Base-by-base conservation (phyloP, 2,888 invertebrate genomes). In the Troglohyphantes excavatus region DNA sequence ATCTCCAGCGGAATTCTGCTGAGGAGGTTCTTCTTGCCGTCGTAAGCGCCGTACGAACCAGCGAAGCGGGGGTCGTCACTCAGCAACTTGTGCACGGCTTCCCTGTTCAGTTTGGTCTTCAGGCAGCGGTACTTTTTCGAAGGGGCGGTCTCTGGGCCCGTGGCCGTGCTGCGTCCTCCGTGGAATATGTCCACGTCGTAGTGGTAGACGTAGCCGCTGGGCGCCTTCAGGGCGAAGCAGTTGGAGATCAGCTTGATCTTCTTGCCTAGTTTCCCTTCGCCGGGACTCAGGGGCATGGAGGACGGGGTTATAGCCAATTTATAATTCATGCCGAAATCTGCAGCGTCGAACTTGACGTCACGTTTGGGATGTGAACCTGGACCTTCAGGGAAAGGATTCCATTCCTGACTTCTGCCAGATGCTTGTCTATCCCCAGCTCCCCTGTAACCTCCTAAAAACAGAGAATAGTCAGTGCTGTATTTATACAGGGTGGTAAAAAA, bases 11-110 rank as follows among this genome's bases (percentile, higher is more conserved):
- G 93, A 59, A 94, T 94, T 63, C 94, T 91, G 73, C 94, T 94
- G 93, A 95, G 95, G 90, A 95, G 93, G 92, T 95, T 95, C 91
- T 94, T 94, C 85, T 94, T 93, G 27, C 95, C 95, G 92, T 95
- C 95, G 92, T 94, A 95, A 26, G 95, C 95, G 2, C 94, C 94
- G 68, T 93, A 93, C 46, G 93, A 93, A 82, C 92, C 92, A 92
- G 93, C 94, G 70, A 94, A 93, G 84, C 93, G 93, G 46, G 92
- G 92, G 91, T 94, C 93, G 3, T 93, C 93, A 75, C 92, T 92
- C 5, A 94, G 93, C 94, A 94, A 93, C 21, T 93, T 93, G 76
- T 94, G 93, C 29, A 94, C 93, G 67, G 94, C 94, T 90, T 94
- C 94, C 84, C 94, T 93, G 92, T 95, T 95, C 39, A 94, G 94